Conservation (phyloP, 2,888 invertebrate genomes). For the Tethea ocularis region DNA sequence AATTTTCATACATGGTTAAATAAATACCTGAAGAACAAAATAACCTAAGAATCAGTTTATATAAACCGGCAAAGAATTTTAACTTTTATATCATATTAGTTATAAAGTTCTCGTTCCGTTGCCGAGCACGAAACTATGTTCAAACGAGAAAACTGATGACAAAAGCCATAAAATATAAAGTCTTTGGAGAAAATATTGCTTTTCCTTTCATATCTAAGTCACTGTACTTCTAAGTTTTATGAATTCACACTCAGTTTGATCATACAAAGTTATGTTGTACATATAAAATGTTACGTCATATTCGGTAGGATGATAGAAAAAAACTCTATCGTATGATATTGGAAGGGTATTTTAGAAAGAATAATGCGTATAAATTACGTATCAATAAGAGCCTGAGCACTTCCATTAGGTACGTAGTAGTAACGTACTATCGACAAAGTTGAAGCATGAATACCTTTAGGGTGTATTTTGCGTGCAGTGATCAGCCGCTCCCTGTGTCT, state of each 20-base stretch:
- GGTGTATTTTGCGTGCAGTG: no score
- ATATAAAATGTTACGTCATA: background rate
- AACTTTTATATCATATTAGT: background rate
- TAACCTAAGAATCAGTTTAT: background rate
- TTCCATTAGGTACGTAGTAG: no score
- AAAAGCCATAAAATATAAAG: slow-evolving; percentile 3
- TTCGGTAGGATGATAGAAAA: no score
- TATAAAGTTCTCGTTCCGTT: slow-evolving; percentile 1
- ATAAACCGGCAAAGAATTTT: background rate
- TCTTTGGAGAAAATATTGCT: background rate
- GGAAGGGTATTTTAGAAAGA: background rate
- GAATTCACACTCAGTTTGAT: slow-evolving; percentile 7
- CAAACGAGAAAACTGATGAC: background rate
- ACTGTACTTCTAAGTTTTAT: slow-evolving; percentile 5
- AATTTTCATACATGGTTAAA: background rate
- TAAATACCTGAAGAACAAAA: background rate
- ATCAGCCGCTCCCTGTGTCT: no score
- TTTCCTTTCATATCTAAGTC: background rate
- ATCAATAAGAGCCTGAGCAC: no score
- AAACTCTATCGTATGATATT: background rate
- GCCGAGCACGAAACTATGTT: background rate
- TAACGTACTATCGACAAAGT: no score
- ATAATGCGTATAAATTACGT: no score
- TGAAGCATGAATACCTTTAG: no score
- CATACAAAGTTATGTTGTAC: background rate